These are phyloP conservation scores for Zosterops borbonicus DNA, from an alignment of 2,113 vertebrate genomes.

Conservation along the genomic window DNA sequence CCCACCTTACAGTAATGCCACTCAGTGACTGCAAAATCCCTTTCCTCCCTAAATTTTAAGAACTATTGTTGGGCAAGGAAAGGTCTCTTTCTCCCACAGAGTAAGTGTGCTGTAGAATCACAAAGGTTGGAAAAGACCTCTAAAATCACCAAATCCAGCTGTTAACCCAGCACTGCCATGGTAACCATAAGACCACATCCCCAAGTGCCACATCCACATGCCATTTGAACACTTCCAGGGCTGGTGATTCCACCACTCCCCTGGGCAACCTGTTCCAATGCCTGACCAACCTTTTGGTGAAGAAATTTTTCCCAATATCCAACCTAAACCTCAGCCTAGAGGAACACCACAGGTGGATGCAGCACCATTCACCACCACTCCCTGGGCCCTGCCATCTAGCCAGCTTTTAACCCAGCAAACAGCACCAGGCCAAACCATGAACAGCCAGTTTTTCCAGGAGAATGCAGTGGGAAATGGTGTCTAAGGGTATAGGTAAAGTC, in stretches of 20 bases:
- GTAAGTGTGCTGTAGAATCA: not conserved
- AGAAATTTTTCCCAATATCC: not conserved
- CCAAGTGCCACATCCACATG: not conserved
- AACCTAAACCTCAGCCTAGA: not conserved
- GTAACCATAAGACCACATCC: not conserved
- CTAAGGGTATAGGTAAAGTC: no score
- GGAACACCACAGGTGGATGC: not conserved
- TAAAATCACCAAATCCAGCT: not conserved
- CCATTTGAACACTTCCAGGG: not conserved
- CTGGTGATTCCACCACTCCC: not conserved
- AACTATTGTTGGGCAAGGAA: not conserved
- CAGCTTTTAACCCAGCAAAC: not conserved
- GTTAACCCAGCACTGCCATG: not conserved
- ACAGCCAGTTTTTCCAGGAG: not conserved
- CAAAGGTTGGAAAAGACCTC: not conserved
- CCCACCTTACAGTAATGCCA: not conserved
- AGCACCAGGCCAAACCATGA: no score
- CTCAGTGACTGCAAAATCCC: not conserved
- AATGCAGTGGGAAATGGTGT: not conserved
- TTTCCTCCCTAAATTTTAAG: not conserved
- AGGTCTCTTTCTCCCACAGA: not conserved
- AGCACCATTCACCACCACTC: not conserved
- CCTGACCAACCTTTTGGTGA: not conserved
- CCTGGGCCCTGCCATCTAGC: not conserved
- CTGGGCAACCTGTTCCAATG: not conserved